Evolutionary conservation across 2,888 invertebrate genomes (phyloP), one percentile per base, ranked within the genome.

Genomic region (Saturnia pavonia): DNA sequence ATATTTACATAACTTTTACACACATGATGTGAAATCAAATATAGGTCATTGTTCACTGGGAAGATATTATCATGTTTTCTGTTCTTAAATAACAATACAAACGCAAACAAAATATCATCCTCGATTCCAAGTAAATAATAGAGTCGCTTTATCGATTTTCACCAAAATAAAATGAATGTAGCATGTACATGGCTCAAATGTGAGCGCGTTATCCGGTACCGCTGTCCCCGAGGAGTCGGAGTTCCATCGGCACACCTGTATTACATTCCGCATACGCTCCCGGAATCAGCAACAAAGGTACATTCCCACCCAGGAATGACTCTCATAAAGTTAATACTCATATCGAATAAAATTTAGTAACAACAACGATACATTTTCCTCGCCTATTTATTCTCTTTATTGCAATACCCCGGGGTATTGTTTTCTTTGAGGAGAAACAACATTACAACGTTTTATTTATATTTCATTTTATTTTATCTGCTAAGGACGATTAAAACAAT

Each of bases 281-380:
- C 40, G 65, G 40, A 65, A 65, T 65, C 65, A 40, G 16, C 65
- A 65, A 88, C 86, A 83, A 83, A 84, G 80, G 79, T 81, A 82
- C 83, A 78, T 77, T 77, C 78, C 79, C 78, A 77, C 77, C 75
- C 78, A 79, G 76, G 77, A 83, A 83, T 82, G 80, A 77, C 77
- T 79, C 78, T 82, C 82, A 84, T 86, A 82, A 84, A 85, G 85
- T 81, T 83, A 83, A 82, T 82, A 80, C 78, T 78, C 78, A 80
- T 79, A 78, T 77, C 76, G 76, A 19, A 65, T 65, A 65, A 40
- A 65, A 65, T 65, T 65, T 65, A 40, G 65, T 40, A 65, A 65
- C 65, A 65, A 40, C 40, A n/a, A 40, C 65, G 40, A 19, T 65
- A 65, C 65, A 40, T 65, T 65, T 40, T 65, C 65, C 40, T n/a